Evolutionary conservation across 2,113 vertebrate genomes (phyloP).

Genomic region (Heterocephalus glaber): DNA sequence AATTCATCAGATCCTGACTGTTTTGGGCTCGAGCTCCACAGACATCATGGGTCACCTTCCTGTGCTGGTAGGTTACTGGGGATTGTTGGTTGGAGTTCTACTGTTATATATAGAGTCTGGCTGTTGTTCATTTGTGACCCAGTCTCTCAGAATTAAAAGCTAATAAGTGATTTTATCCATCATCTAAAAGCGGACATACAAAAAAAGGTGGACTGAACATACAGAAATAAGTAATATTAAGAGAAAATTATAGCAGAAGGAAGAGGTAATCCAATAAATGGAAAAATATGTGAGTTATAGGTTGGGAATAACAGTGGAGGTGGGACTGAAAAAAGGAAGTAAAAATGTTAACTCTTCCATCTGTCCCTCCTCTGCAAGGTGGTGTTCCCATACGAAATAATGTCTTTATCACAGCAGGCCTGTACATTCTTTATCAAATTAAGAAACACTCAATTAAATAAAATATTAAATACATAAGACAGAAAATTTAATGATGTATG

Average conservation of each 20-base stretch:
- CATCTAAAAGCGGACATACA: neutral
- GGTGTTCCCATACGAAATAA: neutral
- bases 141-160: neutral
- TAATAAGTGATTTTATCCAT: neutral
- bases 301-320: neutral
- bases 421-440: neutral
- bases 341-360: neutral
- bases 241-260: neutral
- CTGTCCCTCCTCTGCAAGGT: neutral
- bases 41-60: neutral
- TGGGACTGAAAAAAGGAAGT: neutral
- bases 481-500: neutral
- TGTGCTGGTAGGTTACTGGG: neutral
- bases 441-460: neutral
- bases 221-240: neutral
- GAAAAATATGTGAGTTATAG: neutral
- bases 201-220: neutral
- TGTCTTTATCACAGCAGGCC: neutral
- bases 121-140: neutral
- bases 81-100: neutral
- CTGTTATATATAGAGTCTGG: neutral
- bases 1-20: neutral
- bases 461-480: neutral
- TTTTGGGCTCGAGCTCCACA: neutral
- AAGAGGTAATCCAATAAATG: neutral